phyloP scores from a whole-genome alignment of 2,797 vertebrate genomes.

The Eutrigla gurnardus region DNA sequence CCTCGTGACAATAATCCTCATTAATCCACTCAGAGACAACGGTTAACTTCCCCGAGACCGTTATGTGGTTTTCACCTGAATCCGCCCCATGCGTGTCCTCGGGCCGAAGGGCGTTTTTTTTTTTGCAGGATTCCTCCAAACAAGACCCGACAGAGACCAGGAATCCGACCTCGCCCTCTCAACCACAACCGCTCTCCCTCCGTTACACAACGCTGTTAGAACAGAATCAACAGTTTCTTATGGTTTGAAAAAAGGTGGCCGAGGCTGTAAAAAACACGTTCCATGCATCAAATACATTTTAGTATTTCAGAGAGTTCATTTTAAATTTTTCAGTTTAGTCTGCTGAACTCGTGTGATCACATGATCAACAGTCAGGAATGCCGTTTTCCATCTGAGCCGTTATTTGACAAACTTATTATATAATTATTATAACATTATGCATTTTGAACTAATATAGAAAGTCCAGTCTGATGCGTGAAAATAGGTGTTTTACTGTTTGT shows the following conservation, averaged over 20 bases:
- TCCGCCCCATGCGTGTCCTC: conserved; percentile 43
- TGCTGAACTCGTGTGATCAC: neutral
- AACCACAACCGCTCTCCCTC: conserved; percentile 18
- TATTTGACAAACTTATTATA: too few relatives aligned
- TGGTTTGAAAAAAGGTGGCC: rapidly evolving
- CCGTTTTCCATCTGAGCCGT: neutral
- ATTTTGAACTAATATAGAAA: neutral
- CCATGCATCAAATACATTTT: neutral
- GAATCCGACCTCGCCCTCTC: conserved; percentile 80
- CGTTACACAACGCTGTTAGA: neutral
- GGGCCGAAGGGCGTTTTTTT: conserved; percentile 47
- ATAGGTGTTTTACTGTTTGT: neutral
- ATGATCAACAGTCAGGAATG: neutral
- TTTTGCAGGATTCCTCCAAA: conserved; percentile 77
- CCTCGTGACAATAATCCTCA: neutral
- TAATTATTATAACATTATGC: neutral
- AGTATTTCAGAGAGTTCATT: neutral
- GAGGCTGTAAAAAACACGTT: too few relatives aligned
- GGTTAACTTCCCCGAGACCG: conserved; percentile 57
- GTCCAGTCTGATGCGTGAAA: neutral
- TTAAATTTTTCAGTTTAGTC: neutral
- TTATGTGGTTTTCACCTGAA: conserved; percentile 51
- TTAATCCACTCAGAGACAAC: neutral
- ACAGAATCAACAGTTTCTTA: neutral
- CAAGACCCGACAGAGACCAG: conserved; percentile 86